These are phyloP conservation scores for Mayetiola destructor DNA, from an alignment of 2,888 invertebrate genomes.

Conservation along the genomic window DNA sequence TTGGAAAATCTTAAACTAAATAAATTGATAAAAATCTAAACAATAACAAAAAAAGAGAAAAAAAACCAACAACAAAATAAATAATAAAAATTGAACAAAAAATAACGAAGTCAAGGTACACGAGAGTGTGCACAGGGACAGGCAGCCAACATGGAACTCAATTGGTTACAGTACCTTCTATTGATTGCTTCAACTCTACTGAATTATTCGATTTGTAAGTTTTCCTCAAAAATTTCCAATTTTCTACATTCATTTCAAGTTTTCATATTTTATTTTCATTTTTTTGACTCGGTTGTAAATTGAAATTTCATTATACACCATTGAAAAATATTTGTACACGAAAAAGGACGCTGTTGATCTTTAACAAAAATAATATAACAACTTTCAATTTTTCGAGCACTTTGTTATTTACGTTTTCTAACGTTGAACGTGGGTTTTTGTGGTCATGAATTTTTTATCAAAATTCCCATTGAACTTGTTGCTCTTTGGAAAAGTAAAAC, in stretches of 20 bases:
- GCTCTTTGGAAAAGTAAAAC: background rate
- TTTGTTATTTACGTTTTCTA: background rate
- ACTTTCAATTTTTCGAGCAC: background rate
- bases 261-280: background rate
- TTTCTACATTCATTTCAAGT: background rate
- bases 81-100: background rate
- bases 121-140: too few species aligned
- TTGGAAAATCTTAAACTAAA: too few species aligned
- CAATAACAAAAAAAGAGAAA: too few species aligned
- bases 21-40: too few species aligned
- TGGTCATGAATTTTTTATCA: background rate
- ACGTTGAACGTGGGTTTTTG: background rate
- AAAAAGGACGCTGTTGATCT: background rate
- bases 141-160: background rate
- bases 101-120: too few species aligned
- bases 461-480: background rate
- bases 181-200: background rate
- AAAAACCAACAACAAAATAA: background rate
- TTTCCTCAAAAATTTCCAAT: background rate
- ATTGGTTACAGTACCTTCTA: slow-evolving; percentile 8
- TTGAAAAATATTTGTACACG: background rate
- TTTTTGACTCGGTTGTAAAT: background rate
- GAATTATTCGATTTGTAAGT: slow-evolving; percentile 7
- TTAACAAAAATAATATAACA: too few species aligned
- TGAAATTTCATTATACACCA: background rate